Evolutionary conservation across 2,797 vertebrate species (phyloP), one percentile per base, ranked within the genome.

Genomic region (Cyclopterus lumpus): DNA sequence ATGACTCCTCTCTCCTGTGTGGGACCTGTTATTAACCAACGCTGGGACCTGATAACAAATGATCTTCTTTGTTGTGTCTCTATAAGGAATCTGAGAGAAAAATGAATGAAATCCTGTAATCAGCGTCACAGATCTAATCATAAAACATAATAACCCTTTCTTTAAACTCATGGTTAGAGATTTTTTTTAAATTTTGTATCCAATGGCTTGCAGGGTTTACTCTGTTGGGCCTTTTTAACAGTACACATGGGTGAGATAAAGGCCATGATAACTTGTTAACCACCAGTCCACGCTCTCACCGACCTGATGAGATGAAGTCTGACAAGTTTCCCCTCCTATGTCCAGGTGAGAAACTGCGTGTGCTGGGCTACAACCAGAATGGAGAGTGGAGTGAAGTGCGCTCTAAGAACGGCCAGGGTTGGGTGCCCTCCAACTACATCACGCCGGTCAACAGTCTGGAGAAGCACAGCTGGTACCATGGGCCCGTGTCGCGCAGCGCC

Each of bases 391-490:
- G 98, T 36, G 98, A 99, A 86, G 98, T 99, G 78, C 96, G 98
- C 70, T 99, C 98, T 0, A 99, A 99, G 93, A 99, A 99, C 0
- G 98, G 98, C 79, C 98, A 99, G 89, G 98, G 98, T 49, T 99
- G 98, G 98, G 98, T 99, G 28, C 98, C 98, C 1, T 99, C 97
- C 92, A 99, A 99, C 94, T 99, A 99, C 91, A 99, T 99, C 94
- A 99, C 98, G 0, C 98, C 98, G 0, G 98, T 99, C 77, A 99
- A 99, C 95, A 99, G 98, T 80, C 94, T 99, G 91, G 98, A 99
- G 89, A 99, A 99, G 81, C 98, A 99, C 75, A 99, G 98, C 42
- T 99, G 98, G 98, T 99, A 99, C 93, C 98, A 99, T 0, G 98
- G 98, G 30, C 98, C 98, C 0, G 98, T 99, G 90, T 99, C 98